Percentiles rank a stretch among this genome's conserved stretches.
Evolutionary conservation across 2,888 invertebrate genomes (phyloP).

Genomic region (Leptopterna dolabrata): DNA sequence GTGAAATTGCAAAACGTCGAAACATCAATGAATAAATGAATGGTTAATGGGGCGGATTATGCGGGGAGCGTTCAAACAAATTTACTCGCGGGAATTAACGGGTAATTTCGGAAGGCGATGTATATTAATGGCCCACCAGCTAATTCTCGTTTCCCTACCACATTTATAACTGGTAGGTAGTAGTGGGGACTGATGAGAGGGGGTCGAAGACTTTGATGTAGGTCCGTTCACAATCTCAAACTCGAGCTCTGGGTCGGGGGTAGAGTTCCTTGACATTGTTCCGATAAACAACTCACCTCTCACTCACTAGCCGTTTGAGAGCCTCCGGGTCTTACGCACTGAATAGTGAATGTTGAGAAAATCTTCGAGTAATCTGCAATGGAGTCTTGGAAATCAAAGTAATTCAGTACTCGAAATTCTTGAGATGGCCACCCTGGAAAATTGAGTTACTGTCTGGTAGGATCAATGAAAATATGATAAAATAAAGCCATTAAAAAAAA

Average conservation of each 20-base stretch:
- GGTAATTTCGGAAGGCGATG: not conserved
- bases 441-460: no score
- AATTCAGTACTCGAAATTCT: no score
- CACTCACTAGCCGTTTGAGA: not conserved
- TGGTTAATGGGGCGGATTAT: not conserved
- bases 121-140: not conserved
- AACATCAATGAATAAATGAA: not conserved
- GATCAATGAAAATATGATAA: no score
- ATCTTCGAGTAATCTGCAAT: no score
- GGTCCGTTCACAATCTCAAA: not conserved
- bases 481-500: no score
- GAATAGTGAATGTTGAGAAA: not conserved
- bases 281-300: slow-evolving; percentile 21
- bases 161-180: not conserved
- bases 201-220: not conserved
- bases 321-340: not conserved
- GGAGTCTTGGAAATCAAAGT: no score
- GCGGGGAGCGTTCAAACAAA: not conserved
- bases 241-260: not conserved
- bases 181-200: not conserved
- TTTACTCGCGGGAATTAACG: not conserved
- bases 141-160: not conserved
- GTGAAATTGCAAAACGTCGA: not conserved
- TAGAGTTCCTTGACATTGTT: slow-evolving; percentile 42
- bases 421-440: no score